phyloP scores from a whole-genome alignment of 2,888 invertebrate genomes.

The Atherix ibis region DNA sequence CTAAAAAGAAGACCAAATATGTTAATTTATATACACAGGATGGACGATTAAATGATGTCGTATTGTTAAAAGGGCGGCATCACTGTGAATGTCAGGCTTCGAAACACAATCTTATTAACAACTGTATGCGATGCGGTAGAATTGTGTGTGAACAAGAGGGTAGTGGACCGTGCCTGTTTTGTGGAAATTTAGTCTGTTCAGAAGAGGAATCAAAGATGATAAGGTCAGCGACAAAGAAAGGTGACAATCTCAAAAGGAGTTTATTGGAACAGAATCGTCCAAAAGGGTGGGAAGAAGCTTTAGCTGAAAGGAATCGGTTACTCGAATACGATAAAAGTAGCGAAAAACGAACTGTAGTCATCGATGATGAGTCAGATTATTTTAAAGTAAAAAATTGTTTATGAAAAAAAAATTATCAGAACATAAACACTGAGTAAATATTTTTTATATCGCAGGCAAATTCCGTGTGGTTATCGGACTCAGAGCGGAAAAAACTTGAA shows the following conservation, averaged over 20 bases:
- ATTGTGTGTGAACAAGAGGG: slow-evolving; percentile 94
- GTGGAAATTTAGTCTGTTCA: slow-evolving; percentile 71
- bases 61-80: slow-evolving; percentile 57
- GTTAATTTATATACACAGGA: slow-evolving; percentile 59
- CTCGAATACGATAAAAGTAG: slow-evolving; percentile 72
- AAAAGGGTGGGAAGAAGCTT: slow-evolving; percentile 50
- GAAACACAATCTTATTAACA: slow-evolving; percentile 78
- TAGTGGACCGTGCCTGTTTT: slow-evolving; percentile 89
- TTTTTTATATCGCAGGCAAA: slow-evolving; percentile 40
- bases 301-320: slow-evolving; percentile 63
- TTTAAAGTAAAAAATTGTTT: slow-evolving; percentile 39
- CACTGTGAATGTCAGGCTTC: slow-evolving; percentile 85
- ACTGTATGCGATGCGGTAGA: slow-evolving; percentile 85
- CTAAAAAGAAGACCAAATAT: slow-evolving; percentile 52
- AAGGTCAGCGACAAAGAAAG: slow-evolving; percentile 48
- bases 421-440: too few relatives aligned
- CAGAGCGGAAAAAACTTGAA: slow-evolving; percentile 49
- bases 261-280: slow-evolving; percentile 44
- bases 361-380: slow-evolving; percentile 89
- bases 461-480: slow-evolving; percentile 65
- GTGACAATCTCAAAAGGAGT: slow-evolving; percentile 46
- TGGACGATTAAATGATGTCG: slow-evolving; percentile 43
- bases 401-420: not conserved
- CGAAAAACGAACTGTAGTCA: slow-evolving; percentile 33
- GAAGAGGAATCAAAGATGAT: slow-evolving; percentile 53